Conservation (phyloP, 2,113 vertebrate genomes). For the Gymnarchus niloticus region DNA sequence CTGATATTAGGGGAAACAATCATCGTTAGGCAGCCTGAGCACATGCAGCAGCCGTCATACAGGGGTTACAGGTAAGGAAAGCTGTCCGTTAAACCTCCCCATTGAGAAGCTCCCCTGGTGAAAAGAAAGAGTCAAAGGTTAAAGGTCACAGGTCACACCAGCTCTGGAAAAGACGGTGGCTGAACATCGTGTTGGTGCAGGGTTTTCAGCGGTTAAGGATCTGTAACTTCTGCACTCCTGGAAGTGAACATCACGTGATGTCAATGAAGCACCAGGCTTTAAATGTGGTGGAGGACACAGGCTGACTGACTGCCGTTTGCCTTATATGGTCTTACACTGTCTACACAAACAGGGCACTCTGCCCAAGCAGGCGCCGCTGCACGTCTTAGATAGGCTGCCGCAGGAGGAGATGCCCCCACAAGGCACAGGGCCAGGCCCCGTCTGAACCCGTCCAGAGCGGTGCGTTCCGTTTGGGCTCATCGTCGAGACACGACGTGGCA, state of each 20-base stretch:
- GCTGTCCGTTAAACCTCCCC: slow-evolving; percentile 31
- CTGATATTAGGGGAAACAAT: neutral
- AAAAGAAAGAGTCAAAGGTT: neutral
- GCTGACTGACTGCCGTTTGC: too few relatives aligned
- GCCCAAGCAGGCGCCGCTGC: neutral
- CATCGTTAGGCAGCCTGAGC: neutral
- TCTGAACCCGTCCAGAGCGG: neutral
- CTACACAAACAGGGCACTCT: neutral
- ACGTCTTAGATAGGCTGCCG: neutral
- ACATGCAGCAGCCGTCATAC: neutral
- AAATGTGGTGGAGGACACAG: too few relatives aligned
- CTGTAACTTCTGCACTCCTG: too few relatives aligned
- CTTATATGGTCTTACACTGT: neutral
- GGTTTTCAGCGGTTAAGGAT: neutral
- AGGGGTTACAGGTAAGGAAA: neutral
- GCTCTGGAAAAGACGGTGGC: neutral
- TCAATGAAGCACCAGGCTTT: too few relatives aligned
- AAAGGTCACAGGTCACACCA: neutral
- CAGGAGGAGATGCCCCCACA: too few relatives aligned
- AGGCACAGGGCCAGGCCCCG: too few relatives aligned
- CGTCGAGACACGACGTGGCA: too few relatives aligned
- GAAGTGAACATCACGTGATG: too few relatives aligned
- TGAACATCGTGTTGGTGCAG: too few relatives aligned
- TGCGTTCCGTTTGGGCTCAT: too few relatives aligned
- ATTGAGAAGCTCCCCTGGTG: neutral